phyloP scores from a whole-genome alignment of 2,888 invertebrate genomes.

The Catocala fraxini region DNA sequence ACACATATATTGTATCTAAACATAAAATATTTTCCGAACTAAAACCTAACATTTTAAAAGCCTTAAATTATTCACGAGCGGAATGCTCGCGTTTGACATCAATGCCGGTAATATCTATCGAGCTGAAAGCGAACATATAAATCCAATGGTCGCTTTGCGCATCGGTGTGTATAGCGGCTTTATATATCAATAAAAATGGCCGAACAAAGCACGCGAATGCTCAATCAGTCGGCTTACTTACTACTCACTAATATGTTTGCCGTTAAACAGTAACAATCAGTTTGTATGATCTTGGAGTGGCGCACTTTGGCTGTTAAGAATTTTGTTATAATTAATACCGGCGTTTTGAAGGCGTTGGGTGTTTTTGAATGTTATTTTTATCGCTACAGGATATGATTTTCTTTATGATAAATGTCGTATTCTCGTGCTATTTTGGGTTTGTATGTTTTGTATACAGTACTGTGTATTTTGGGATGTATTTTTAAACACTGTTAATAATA shows the following conservation, averaged over 20 bases:
- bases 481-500: too few relatives aligned
- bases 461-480: too few relatives aligned
- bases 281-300: constrained; percentile 32
- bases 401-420: too few relatives aligned
- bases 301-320: constrained; percentile 20
- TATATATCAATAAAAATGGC: constrained; percentile 48
- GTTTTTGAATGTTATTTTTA: constrained; percentile 1
- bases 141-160: constrained; percentile 18
- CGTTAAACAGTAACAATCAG: constrained; percentile 45
- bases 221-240: constrained; percentile 47
- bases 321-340: constrained; percentile 34
- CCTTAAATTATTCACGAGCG: too few relatives aligned
- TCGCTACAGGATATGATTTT: not conserved
- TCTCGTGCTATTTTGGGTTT: too few relatives aligned
- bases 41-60: too few relatives aligned
- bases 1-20: too few relatives aligned
- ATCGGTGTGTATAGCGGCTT: constrained; percentile 26
- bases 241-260: constrained; percentile 45
- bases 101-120: constrained; percentile 46
- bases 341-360: constrained; percentile 2
- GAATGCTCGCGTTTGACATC: constrained; percentile 42
- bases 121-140: constrained; percentile 37
- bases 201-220: constrained; percentile 47
- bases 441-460: too few relatives aligned
- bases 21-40: too few relatives aligned